Base-by-base conservation (phyloP, 2,888 invertebrate genomes). In the Sepiola atlantica region DNA sequence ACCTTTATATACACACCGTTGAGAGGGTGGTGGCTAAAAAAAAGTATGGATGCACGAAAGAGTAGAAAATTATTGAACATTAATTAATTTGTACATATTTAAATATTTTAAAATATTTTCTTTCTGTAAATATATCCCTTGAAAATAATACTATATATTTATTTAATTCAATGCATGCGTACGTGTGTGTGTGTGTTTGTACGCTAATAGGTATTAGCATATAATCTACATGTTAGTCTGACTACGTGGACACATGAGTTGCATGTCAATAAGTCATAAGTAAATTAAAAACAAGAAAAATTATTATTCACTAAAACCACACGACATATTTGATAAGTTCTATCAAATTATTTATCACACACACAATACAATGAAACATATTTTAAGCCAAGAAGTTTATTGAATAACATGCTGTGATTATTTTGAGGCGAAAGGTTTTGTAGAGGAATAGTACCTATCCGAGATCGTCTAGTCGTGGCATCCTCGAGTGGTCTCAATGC, bases 51-150 rank as follows among this genome's bases (percentile, higher is more conserved):
- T 61, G 61, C 10, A 4, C 18, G n/a, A 77, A 77, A n/a, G 12
- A n/a, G 77, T 77, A n/a, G 77, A n/a, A n/a, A 77, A 77, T 77
- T 28, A 77, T 16, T 77, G n/a, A 77, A 77, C n/a, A 77, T n/a
- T 77, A n/a, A 77, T n/a, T 77, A n/a, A 77, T 77, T n/a, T 77
- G 77, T 77, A 77, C 10, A 77, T 77, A 77, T 61, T 61, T 61
- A 61, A 61, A 61, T 77, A 77, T n/a, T 77, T 77, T 77, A n/a
- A 77, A 77, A 77, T 77, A 77, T 77, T 77, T 77, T 77, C 28
- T 77, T 77, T 77, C n/a, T 77, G 77, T 77, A 77, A 77, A 77
- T 77, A 77, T 77, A 77, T n/a, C 18, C 77, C n/a, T 28, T 77
- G 77, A 77, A 77, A 77, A 77, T n/a, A 77, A 61, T 61, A 61